Conservation (phyloP, 2,888 invertebrate species). For the Cheilosia pagana region DNA sequence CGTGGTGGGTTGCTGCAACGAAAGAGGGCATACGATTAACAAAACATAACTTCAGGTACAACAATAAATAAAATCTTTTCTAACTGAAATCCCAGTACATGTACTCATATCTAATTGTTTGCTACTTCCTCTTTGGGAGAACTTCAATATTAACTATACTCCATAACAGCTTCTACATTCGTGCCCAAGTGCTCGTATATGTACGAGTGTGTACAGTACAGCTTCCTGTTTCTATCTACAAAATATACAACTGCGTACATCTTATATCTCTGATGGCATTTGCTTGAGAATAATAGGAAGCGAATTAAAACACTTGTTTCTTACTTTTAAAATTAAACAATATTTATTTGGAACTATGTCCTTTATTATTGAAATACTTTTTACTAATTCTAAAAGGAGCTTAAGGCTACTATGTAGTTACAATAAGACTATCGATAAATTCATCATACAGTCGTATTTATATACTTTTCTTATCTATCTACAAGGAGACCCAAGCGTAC, state of each 20-base stretch:
- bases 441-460: too few relatives aligned
- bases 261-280: constrained; percentile 21
- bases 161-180: background rate
- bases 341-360: too few relatives aligned
- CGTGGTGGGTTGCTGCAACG: constrained; percentile 89
- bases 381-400: too few relatives aligned
- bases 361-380: too few relatives aligned
- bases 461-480: too few relatives aligned
- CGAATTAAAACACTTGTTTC: too few relatives aligned
- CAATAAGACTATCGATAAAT: too few relatives aligned
- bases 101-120: background rate
- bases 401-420: too few relatives aligned
- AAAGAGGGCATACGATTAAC: constrained; percentile 76
- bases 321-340: too few relatives aligned
- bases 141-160: background rate
- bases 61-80: background rate
- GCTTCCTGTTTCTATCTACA: constrained; percentile 41
- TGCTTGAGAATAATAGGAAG: constrained; percentile 20
- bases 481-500: too few relatives aligned
- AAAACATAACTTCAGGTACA: background rate
- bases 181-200: constrained; percentile 14
- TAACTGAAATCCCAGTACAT: background rate
- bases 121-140: constrained; percentile 15
- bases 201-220: background rate
- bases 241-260: constrained; percentile 7